Percentiles rank a stretch among this genome's conserved stretches.
These are phyloP conservation scores for Glaucopsyche alexis DNA, from an alignment of 2,888 invertebrate genomes.

Conservation along the genomic window DNA sequence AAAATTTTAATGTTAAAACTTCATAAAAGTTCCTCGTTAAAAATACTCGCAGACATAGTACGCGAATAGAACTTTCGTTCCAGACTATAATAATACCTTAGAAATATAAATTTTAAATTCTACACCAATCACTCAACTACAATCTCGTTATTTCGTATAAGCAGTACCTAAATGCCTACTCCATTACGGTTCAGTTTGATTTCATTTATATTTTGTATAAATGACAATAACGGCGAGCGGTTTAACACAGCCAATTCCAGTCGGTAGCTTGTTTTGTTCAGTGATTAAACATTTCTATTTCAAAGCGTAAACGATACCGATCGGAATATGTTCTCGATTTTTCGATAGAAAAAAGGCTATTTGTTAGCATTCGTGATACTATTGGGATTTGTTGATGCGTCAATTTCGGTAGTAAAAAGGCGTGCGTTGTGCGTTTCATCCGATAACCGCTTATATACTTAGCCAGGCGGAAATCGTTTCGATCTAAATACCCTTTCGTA, in stretches of 20 bases:
- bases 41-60: neutral
- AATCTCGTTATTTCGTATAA: neutral
- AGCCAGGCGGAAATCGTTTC: neutral
- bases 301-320: slow-evolving; percentile 13
- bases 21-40: neutral
- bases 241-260: neutral
- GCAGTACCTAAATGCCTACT: too few relatives aligned
- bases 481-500: too few relatives aligned
- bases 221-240: neutral
- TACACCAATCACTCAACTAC: neutral
- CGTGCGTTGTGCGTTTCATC: neutral
- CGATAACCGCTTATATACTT: neutral
- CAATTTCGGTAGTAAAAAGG: neutral
- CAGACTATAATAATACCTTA: neutral
- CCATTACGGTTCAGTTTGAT: neutral
- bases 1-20: slow-evolving; percentile 9
- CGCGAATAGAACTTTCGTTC: neutral
- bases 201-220: neutral
- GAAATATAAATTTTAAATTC: neutral
- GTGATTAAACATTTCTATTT: slow-evolving; percentile 17
- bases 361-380: slow-evolving; percentile 6
- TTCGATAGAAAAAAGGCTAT: slow-evolving; percentile 13
- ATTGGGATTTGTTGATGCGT: neutral
- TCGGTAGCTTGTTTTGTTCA: neutral
- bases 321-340: slow-evolving; percentile 9